Evolutionary conservation across 2,888 invertebrate genomes (phyloP), one percentile per base, ranked within the genome.

Genomic region (Oeneis ivallda): DNA sequence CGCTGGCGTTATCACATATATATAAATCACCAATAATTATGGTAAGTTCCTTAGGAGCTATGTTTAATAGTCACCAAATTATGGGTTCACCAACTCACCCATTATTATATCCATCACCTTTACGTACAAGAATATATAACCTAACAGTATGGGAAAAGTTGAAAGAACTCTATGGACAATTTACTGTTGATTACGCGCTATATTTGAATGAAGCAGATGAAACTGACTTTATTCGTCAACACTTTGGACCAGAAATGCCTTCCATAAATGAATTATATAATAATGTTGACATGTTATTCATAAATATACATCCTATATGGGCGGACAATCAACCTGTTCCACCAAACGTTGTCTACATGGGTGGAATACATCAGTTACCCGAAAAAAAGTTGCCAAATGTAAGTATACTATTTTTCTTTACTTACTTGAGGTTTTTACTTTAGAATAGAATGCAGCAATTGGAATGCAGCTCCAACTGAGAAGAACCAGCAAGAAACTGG

Each of bases 301-400:
- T 89, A 2, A 92, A 92, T 69, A 71, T 77, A 0, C 82, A 90
- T 73, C 83, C 86, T 0, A 70, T 85, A 34, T 84, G 83, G 74
- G 80, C 80, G 11, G 73, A 74, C 1, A 80, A 77, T 61, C 75
- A 83, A 11, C 92, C 92, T 1, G 74, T 84, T 7, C 81, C 89
- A 15, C 87, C 89, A 0, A 79, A 79, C 59, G 76, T 88, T 5
- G 67, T 92, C 1, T 81, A 82, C 62, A 80, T 89, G 61, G 89
- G 92, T 62, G 88, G 89, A 2, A 71, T 87, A 41, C 90, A 89
- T 69, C 75, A 85, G 41, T 79, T 78, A n/a, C 76, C 79, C 4
- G 68, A 79, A 9, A 82, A 86, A 62, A 75, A 83, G 11, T 73
- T 92, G 47, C 87, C 89, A 3, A 68, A 81, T 77, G 92, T 71